Conservation (phyloP, 2,888 invertebrate genomes). For the Barypeithes pellucidus region DNA sequence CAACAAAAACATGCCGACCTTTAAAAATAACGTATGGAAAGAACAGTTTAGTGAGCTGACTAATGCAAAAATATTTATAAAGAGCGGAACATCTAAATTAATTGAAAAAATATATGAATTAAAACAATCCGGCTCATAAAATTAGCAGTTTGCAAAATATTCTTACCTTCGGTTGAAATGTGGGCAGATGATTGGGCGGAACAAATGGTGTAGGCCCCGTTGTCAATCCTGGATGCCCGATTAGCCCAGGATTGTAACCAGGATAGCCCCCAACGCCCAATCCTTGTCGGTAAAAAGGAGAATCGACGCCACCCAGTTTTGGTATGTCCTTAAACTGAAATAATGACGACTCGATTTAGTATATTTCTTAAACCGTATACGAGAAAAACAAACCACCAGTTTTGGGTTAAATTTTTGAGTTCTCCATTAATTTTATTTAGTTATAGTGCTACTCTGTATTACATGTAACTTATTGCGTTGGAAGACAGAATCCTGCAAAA, state of each 20-base stretch:
- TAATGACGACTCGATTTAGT: too few relatives aligned
- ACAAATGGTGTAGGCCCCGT: constrained; percentile 89
- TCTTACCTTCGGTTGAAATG: constrained; percentile 90
- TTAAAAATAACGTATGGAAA: not conserved
- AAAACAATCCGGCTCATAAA: constrained; percentile 2
- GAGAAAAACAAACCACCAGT: too few relatives aligned
- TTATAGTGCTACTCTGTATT: too few relatives aligned
- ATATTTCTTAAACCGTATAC: too few relatives aligned
- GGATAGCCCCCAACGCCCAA: constrained; percentile 86
- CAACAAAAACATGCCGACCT: constrained; percentile 3
- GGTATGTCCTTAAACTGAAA: constrained; percentile 89
- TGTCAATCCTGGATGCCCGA: constrained; percentile 80
- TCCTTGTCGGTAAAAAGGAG: constrained; percentile 85
- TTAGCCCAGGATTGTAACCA: constrained; percentile 82
- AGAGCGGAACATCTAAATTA: not conserved
- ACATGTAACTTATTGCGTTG: too few relatives aligned
- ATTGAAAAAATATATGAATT: constrained; percentile 1
- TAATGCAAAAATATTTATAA: too few relatives aligned
- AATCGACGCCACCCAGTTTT: constrained; percentile 85
- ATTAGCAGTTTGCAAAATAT: not conserved
- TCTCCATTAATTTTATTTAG: too few relatives aligned
- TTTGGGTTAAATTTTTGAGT: too few relatives aligned
- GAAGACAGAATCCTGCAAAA: too few relatives aligned
- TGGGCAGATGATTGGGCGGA: constrained; percentile 88
- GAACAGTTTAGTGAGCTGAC: too few relatives aligned